Evolutionary conservation across 2,888 invertebrate genomes (phyloP).

Genomic region (Nasonia oneida): DNA sequence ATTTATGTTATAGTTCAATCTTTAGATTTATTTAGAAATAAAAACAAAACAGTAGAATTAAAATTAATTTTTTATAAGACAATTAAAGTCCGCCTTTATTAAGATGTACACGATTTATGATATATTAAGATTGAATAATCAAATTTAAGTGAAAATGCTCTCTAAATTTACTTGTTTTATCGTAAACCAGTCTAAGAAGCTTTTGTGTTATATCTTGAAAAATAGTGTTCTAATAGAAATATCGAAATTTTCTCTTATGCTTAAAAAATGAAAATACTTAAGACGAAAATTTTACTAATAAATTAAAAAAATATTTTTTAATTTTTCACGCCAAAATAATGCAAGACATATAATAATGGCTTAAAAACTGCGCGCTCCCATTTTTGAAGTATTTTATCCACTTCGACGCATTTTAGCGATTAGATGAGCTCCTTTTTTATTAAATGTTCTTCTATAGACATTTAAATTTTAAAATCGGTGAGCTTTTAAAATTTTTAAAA

Average conservation of each 20-base stretch:
- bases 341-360: not conserved
- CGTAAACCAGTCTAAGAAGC: not conserved
- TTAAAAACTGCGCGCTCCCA: not conserved
- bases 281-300: conserved; percentile 20
- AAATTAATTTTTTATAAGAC: conserved; percentile 6
- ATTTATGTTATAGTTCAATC: conserved; percentile 37
- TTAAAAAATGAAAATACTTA: conserved; percentile 15
- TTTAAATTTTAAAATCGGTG: not conserved
- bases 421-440: not conserved
- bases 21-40: conserved; percentile 10
- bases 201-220: not conserved
- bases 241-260: not conserved
- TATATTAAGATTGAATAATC: not conserved
- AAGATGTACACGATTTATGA: not conserved
- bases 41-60: conserved; percentile 23
- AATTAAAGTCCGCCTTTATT: not conserved
- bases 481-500: conserved; percentile 23
- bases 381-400: not conserved
- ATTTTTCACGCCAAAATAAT: conserved; percentile 45
- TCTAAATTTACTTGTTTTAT: conserved; percentile 16
- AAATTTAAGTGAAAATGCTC: not conserved
- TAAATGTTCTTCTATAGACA: not conserved
- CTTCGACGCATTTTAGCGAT: not conserved
- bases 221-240: not conserved
- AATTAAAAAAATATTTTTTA: conserved; percentile 38